Conservation (phyloP, 2,113 vertebrate genomes). For the Caranx ignobilis region DNA sequence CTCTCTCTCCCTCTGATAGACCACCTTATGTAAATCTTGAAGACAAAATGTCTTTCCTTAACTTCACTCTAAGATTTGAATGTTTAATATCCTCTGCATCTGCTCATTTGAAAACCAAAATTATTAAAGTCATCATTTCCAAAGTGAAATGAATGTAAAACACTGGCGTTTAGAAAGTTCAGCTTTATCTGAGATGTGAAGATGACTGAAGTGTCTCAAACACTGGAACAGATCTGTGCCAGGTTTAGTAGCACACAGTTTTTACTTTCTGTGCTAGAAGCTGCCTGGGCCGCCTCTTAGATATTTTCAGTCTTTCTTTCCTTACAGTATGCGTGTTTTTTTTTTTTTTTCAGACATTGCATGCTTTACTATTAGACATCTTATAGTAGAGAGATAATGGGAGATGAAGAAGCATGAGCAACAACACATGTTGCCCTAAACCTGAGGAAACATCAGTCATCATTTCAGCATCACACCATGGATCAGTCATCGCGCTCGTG, state of each 20-base stretch:
- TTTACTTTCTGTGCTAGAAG: too few relatives aligned
- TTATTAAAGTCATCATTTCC: not conserved
- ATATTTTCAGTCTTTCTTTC: not conserved
- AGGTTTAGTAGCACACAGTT: too few relatives aligned
- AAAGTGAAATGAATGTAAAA: not conserved
- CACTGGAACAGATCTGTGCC: too few relatives aligned
- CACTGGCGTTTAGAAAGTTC: not conserved
- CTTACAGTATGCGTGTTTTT: too few relatives aligned
- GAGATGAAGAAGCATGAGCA: not conserved
- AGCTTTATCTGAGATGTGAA: not conserved
- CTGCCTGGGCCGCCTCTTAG: too few relatives aligned
- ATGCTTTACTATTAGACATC: too few relatives aligned
- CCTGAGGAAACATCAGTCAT: too few relatives aligned
- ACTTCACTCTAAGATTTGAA: slow-evolving; percentile 12
- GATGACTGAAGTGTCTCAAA: not conserved
- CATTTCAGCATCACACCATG: not conserved
- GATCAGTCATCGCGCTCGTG: not conserved
- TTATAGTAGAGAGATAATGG: not conserved
- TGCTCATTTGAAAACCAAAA: not conserved
- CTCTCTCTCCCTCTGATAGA: slow-evolving; percentile 23
- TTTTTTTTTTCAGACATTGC: too few relatives aligned
- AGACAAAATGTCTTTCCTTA: slow-evolving; percentile 82
- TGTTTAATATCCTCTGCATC: slow-evolving; percentile 40
- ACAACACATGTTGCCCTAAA: too few relatives aligned
- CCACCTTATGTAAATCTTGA: slow-evolving; percentile 84